A percentile compares a stretch with the other conserved stretches of the same genome.
Evolutionary conservation across 2,113 vertebrate genomes (phyloP).

Genomic region (Hemiprocne comata): DNA sequence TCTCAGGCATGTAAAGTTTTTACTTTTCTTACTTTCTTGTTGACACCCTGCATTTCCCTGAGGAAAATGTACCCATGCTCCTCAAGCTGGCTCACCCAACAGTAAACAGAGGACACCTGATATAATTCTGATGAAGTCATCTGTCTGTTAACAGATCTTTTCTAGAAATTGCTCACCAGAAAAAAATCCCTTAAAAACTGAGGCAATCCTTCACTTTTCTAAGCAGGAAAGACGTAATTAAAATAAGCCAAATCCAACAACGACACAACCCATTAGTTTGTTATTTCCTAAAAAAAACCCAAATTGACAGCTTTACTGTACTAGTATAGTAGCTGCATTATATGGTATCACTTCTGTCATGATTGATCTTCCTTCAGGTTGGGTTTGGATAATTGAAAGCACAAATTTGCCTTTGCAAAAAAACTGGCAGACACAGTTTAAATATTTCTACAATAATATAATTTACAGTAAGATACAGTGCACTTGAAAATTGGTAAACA

Average conservation of each 20-base stretch:
- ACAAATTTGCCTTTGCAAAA: background rate
- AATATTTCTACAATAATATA: background rate
- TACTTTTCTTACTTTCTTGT: background rate
- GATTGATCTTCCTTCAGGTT: background rate
- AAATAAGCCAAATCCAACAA: background rate
- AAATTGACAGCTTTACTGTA: background rate
- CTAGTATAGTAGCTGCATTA: background rate
- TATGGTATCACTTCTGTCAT: background rate
- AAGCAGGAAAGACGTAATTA: background rate
- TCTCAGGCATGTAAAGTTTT: background rate
- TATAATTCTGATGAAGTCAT: background rate
- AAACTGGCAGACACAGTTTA: background rate
- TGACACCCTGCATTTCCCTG: background rate
- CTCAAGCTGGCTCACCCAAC: background rate
- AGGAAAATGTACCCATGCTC: background rate
- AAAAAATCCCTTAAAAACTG: background rate
- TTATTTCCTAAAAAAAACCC: background rate
- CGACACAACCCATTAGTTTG: background rate
- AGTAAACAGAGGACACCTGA: background rate
- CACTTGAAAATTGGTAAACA: background rate
- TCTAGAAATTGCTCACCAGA: background rate
- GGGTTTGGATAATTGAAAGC: background rate
- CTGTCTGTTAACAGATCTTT: background rate
- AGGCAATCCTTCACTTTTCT: background rate
- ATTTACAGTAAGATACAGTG: background rate